Base-by-base conservation (phyloP, 2,797 vertebrate genomes). In the Argya squamiceps region DNA sequence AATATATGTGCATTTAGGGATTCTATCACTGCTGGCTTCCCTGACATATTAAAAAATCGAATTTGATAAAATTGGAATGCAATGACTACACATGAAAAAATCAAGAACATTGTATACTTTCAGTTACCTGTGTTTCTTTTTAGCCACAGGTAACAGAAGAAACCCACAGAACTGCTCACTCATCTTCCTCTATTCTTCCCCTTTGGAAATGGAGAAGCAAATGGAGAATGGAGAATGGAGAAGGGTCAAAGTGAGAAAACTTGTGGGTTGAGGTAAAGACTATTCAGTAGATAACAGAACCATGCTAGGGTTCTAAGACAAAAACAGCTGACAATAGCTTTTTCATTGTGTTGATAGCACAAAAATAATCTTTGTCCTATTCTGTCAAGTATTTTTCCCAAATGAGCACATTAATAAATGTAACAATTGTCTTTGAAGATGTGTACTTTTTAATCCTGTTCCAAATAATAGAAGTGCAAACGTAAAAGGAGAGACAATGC, bases 161-260 rank as follows among this genome's bases (percentile, higher is more conserved):
- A 53, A 10, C 13, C 5, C 46, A 34, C 12, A 30, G 20, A 68
- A 10, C 5, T 6, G 2, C 15, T 83, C 2, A 0, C 6, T 44
- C 20, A 6, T 10, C 21, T 6, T 19, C 11, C 6, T 5, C 1
- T 6, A 1, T 22, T 71, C 4, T 21, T 32, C 11, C 1, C 1
- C 4, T 3, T 8, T 30, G 43, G 43, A 5, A 27, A 69, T 9
- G 2, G 6, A 4, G 1, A 17, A 65, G 13, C 15, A 18, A 77
- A 74, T 22, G 3, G n/a, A n/a, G n/a, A n/a, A n/a, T n/a, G n/a
- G n/a, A n/a, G n/a, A n/a, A n/a, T n/a, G n/a, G n/a, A 6, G n/a
- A 91, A 43, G 5, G 10, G 11, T 37, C 47, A 30, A 77, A 78
- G 23, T 37, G 21, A 82, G 32, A 84, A 88, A 82, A 46, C 4